Evolutionary conservation across 2,888 invertebrate species (phyloP).

Genomic region (Oscheius sp.): DNA sequence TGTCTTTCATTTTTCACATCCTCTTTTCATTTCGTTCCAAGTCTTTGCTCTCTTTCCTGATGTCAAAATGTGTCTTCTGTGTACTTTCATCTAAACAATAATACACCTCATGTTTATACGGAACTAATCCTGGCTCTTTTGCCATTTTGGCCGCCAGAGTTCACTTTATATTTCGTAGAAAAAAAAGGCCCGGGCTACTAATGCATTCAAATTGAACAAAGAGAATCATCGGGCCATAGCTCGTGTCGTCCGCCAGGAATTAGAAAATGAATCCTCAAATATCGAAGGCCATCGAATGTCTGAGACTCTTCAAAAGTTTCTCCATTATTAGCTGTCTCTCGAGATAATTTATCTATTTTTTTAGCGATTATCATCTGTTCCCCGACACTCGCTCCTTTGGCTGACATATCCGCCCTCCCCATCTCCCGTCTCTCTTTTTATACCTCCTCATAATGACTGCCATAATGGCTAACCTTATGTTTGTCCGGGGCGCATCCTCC

Average conservation of each 20-base stretch:
- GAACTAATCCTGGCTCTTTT: no score
- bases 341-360: neutral
- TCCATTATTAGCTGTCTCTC: neutral
- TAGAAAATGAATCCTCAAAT: slow-evolving; percentile 31
- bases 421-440: neutral
- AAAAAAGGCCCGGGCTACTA: no score
- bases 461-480: neutral
- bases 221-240: slow-evolving; percentile 21
- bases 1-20: neutral
- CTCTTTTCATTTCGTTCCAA: neutral
- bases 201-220: slow-evolving; percentile 13
- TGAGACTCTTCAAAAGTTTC: slow-evolving; percentile 1
- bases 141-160: no score
- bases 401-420: neutral
- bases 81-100: no score
- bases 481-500: neutral
- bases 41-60: no score
- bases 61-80: no score
- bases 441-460: slow-evolving; percentile 6
- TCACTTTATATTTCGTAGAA: no score
- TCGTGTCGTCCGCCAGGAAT: slow-evolving; percentile 25
- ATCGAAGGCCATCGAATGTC: slow-evolving; percentile 19
- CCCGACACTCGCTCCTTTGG: neutral
- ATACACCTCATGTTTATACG: no score
- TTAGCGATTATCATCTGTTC: slow-evolving; percentile 6